phyloP scores from a whole-genome alignment of 2,888 invertebrate genomes.

The Eupithecia subfuscata region DNA sequence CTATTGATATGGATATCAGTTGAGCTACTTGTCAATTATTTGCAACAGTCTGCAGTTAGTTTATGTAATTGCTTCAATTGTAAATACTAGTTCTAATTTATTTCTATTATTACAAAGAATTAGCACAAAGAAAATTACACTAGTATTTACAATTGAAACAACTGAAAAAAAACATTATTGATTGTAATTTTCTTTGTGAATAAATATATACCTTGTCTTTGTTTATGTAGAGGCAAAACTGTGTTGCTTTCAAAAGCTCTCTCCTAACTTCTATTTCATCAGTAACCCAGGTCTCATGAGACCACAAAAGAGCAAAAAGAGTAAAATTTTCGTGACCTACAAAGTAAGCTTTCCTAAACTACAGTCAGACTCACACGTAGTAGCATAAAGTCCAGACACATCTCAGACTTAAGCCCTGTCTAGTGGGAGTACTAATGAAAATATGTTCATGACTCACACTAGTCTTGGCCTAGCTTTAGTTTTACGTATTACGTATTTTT shows the following conservation, averaged over 20 bases:
- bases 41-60: no score
- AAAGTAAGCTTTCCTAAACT: neutral
- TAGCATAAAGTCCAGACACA: slow-evolving; percentile 22
- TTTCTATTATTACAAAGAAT: no score
- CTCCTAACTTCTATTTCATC: neutral
- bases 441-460: slow-evolving; percentile 18
- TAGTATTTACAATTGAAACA: no score
- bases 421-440: slow-evolving; percentile 21
- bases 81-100: no score
- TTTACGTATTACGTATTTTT: no score
- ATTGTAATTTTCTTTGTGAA: no score
- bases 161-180: no score
- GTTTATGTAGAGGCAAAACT: neutral
- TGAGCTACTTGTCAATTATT: no score
- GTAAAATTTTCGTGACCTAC: neutral
- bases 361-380: slow-evolving; percentile 17
- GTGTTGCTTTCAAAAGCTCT: neutral
- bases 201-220: neutral
- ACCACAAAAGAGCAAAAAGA: neutral
- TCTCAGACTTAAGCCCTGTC: slow-evolving; percentile 16
- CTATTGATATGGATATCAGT: no score
- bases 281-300: neutral
- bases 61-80: no score
- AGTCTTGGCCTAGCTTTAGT: slow-evolving; percentile 9
- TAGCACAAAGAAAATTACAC: no score